Evolutionary conservation across 2,113 vertebrate genomes (phyloP).

Genomic region (Ophiodon elongatus): DNA sequence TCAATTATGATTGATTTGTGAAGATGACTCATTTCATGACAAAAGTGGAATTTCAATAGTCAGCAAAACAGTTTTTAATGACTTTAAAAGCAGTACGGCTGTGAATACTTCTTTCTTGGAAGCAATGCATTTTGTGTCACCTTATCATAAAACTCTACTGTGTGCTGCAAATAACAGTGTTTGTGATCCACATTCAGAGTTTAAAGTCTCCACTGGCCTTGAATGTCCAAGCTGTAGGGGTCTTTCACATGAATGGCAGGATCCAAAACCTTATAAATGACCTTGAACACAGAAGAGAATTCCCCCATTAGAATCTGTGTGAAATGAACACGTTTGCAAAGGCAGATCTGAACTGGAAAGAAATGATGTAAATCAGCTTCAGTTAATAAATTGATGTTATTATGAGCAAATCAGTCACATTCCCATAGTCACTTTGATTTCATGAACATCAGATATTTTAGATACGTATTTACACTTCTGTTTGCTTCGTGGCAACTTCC

Average conservation of each 20-base stretch:
- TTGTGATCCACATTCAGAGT: background rate
- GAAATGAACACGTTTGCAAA: background rate
- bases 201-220: slow-evolving; percentile 80
- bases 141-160: background rate
- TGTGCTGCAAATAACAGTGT: background rate
- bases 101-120: no score
- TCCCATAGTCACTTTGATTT: background rate
- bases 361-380: background rate
- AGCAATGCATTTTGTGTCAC: background rate
- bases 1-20: background rate
- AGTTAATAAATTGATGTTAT: background rate
- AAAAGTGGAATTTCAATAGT: background rate
- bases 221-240: slow-evolving; percentile 89
- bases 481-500: background rate
- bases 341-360: background rate
- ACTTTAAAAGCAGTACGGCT: background rate
- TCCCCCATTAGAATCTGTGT: background rate
- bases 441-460: background rate
- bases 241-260: slow-evolving; percentile 88
- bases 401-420: background rate
- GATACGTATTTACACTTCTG: background rate
- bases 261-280: slow-evolving; percentile 94
- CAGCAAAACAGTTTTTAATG: background rate
- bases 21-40: background rate
- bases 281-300: slow-evolving; percentile 73